Evolutionary conservation across 2,797 vertebrate species (phyloP).

Genomic region (Pseudotriccus pelzelni): DNA sequence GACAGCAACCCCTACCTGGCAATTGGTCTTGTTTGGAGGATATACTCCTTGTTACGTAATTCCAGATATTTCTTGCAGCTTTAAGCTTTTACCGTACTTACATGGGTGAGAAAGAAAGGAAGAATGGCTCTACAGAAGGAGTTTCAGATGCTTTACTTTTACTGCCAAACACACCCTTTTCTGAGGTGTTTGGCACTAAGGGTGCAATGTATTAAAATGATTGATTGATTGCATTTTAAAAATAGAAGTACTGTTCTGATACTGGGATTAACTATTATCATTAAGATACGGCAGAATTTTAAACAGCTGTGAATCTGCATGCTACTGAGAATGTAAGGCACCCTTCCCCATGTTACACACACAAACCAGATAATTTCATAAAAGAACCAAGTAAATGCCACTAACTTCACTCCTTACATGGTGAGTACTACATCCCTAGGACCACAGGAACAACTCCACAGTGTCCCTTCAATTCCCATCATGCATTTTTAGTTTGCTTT

Average conservation of each 20-base stretch:
- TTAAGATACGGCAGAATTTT: slow-evolving; percentile 49
- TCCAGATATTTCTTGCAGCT: background rate
- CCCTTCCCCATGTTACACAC: background rate
- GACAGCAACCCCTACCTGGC: background rate
- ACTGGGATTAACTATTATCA: slow-evolving; percentile 43
- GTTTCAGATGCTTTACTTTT: slow-evolving; percentile 23
- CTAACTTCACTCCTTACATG: background rate
- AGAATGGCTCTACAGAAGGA: background rate
- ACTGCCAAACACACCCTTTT: background rate
- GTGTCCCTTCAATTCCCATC: background rate
- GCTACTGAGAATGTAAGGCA: slow-evolving; percentile 19
- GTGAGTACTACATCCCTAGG: background rate
- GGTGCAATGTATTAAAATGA: slow-evolving; percentile 30
- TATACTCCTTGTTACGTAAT: background rate
- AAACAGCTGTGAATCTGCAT: slow-evolving; percentile 27
- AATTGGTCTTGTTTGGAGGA: background rate
- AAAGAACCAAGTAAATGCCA: background rate
- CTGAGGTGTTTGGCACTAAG: slow-evolving; percentile 40
- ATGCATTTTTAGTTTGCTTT: background rate
- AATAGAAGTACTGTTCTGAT: slow-evolving; percentile 54
- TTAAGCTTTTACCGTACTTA: background rate
- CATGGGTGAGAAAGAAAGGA: background rate
- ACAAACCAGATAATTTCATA: background rate
- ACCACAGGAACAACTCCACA: background rate
- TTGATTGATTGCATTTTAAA: slow-evolving; percentile 60